Conservation (phyloP, 2,888 invertebrate genomes). For the Agonum fuliginosum region DNA sequence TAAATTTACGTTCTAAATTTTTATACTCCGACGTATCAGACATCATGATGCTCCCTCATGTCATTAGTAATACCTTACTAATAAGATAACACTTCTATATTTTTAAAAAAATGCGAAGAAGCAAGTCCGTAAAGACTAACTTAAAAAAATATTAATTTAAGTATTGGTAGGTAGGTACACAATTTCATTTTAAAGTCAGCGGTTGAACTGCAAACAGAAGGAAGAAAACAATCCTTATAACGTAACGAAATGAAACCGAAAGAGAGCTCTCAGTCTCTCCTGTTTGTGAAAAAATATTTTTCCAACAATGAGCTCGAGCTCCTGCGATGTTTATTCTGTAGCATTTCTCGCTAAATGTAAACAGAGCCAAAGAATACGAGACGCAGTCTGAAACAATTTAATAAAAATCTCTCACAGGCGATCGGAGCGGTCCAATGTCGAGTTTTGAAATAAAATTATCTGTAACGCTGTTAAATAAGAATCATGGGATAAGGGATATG, state of each 20-base stretch:
- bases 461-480: conserved; percentile 44
- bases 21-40: too few relatives aligned
- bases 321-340: conserved; percentile 47
- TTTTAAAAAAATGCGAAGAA: too few relatives aligned
- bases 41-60: too few relatives aligned
- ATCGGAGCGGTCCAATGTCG: conserved; percentile 5
- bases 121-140: too few relatives aligned
- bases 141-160: too few relatives aligned
- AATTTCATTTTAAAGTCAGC: conserved; percentile 10
- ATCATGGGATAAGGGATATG: conserved; percentile 36
- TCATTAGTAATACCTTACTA: too few relatives aligned
- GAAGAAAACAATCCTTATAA: conserved; percentile 16
- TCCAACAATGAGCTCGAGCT: conserved; percentile 29
- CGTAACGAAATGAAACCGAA: conserved; percentile 22
- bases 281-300: conserved; percentile 56
- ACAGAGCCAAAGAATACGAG: conserved; percentile 39
- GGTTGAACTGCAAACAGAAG: conserved; percentile 3
- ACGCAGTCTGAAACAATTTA: conserved; percentile 49
- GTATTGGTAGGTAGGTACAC: too few relatives aligned
- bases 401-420: conserved; percentile 49
- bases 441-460: conserved; percentile 51
- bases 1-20: background rate
- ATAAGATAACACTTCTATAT: too few relatives aligned
- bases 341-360: conserved; percentile 50
- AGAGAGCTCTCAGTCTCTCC: background rate